Base-by-base conservation (phyloP, 2,888 invertebrate genomes). In the Petrolisthes cinctipes region DNA sequence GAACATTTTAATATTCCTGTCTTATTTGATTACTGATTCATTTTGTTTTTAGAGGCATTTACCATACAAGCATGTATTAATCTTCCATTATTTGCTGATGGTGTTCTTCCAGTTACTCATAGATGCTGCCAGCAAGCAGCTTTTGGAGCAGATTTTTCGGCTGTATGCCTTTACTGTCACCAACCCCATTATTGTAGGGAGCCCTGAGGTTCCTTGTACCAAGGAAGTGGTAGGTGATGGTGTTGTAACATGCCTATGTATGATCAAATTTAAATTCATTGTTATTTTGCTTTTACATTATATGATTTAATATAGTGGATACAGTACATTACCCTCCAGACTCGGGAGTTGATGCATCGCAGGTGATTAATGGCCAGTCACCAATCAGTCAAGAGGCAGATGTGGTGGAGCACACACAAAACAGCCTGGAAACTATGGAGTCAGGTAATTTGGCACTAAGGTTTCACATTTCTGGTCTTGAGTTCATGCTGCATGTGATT, bases 371-470 rank as follows among this genome's bases (percentile, higher is more conserved):
- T 37, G 68, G 61, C 20, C 23, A 53, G 0, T 54, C 14, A 1
- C 51, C 80, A 51, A 73, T 53, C 54, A 53, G 78, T 9, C 73
- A 37, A 20, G 84, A 84, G 53, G 76, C 37, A 66, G 87, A 88
- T n/a, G 66, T 68, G 37, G 71, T 86, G 23, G 89, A 89, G 68
- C 76, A 78, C 54, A 68, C 81, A 17, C 80, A 85, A 14, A 87
- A 82, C 76, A 89, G 89, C 37, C 61, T 87, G 9, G 89, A 89
- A 79, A 89, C 89, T 56, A 79, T 89, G 85, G 89, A 89, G 76
- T 89, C 89, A 85, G 89, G 89, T 89, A 83, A 37, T 37, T 37
- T 37, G 37, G 37, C 37, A 37, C 37, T 37, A 37, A 37, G 37
- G 1, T 37, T 37, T 37, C 37, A 37, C 2, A 37, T 37, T 37